Conservation (phyloP, 1,140 invertebrate genomes). For the Telenomus remus region DNA sequence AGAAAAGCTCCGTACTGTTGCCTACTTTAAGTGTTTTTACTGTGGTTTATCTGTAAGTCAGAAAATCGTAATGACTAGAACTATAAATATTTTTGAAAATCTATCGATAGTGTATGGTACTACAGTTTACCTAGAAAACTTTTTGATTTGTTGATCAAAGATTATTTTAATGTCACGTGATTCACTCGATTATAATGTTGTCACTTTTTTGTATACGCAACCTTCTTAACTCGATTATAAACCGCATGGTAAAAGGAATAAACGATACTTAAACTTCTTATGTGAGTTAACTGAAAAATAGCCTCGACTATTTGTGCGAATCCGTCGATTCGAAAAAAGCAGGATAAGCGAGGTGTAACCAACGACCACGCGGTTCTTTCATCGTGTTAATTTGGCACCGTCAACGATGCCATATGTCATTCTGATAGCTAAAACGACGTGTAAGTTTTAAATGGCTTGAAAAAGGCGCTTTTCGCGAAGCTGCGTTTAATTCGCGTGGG, state of each 20-base stretch:
- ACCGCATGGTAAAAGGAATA: conserved; percentile 17
- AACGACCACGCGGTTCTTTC: conserved; percentile 56
- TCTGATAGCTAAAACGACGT: conserved; percentile 70
- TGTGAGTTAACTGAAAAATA: conserved; percentile 16
- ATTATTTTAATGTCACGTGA: no score
- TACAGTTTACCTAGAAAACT: no score
- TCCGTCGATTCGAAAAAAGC: conserved; percentile 11
- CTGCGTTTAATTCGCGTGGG: conserved; percentile 68
- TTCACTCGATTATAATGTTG: no score
- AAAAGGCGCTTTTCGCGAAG: conserved; percentile 40
- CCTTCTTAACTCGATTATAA: conserved; percentile 7
- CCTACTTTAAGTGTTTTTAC: neutral
- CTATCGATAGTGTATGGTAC: no score
- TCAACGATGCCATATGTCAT: conserved; percentile 73
- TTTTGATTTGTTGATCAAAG: no score
- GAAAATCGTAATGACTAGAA: no score
- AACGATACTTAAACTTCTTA: conserved; percentile 13
- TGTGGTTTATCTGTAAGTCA: no score
- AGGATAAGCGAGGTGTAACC: conserved; percentile 1
- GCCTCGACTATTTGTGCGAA: conserved; percentile 23
- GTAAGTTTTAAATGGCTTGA: conserved; percentile 68
- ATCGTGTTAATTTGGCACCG: conserved; percentile 72
- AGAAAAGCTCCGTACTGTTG: no score
- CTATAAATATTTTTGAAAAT: no score
- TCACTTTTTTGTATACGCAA: neutral